These are phyloP conservation scores for Pristionchus arcanus DNA, from an alignment of 2,888 invertebrate genomes.

Conservation along the genomic window DNA sequence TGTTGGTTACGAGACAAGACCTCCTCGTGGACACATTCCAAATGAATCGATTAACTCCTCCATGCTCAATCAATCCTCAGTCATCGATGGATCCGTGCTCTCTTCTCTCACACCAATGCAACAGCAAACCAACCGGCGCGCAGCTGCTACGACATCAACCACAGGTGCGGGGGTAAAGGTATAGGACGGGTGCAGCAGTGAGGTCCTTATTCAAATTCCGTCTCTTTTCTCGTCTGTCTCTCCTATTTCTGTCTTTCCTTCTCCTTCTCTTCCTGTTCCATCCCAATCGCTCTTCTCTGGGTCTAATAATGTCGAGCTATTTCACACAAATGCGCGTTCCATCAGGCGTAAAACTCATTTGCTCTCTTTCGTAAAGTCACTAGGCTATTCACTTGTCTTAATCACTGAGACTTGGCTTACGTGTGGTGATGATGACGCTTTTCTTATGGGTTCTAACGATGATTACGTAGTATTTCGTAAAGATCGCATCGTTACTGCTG, in stretches of 20 bases:
- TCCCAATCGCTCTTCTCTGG: background rate
- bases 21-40: background rate
- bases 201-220: background rate
- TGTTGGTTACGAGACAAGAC: background rate
- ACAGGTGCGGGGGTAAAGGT: background rate
- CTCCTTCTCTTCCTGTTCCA: background rate
- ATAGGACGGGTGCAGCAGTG: background rate
- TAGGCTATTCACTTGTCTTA: background rate
- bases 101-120: background rate
- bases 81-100: background rate
- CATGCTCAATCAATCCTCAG: background rate
- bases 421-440: background rate
- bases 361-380: background rate
- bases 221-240: background rate
- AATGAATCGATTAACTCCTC: background rate
- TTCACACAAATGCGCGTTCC: constrained; percentile 1
- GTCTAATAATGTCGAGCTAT: background rate
- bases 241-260: background rate
- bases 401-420: background rate
- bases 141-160: background rate
- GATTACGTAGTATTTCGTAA: background rate
- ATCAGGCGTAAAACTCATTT: background rate
- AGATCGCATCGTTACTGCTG: background rate
- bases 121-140: background rate
- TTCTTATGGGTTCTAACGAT: background rate